Evolutionary conservation across 2,888 invertebrate species (phyloP), one percentile per base, ranked within the genome.

Genomic region (Daptonema setosum): DNA sequence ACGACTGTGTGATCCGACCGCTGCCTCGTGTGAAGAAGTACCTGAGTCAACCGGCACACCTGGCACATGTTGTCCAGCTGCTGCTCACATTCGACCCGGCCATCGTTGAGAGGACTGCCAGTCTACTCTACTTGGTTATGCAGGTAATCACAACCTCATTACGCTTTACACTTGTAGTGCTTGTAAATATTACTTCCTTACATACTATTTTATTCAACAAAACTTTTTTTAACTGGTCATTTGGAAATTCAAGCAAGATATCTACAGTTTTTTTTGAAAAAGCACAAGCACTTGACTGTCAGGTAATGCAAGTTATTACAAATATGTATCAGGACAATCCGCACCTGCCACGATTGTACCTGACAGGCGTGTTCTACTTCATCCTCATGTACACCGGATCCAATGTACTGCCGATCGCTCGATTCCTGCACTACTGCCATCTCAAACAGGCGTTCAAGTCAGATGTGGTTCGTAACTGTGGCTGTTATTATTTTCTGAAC

Each of bases 331-430:
- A 82, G 70, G 95, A 99, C 75, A 99, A 99, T 76, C 88, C 91
- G 0, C 83, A 84, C 70, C 81, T 93, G 67, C 85, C 91, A 0
- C 85, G 88, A 66, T 78, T 97, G 51, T 95, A 95, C 73, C 78
- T 87, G 58, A 87, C 88, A 0, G 97, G 97, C 2, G 83, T 88
- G 28, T 99, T 67, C 74, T 99, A 86, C 76, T 97, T 97, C 73
- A 90, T 97, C 77, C 78, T 97, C 61, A 84, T 97, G 83, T 99
- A 97, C 73, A 95, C 90, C 0, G 97, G 95, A 20, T 93, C 93
- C 41, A 97, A 97, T 70, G 82, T 97, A 58, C 76, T 97, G 61
- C 95, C 95, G 0, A 83, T 99, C 55, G 93, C 93, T 0, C 79
- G 83, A 66, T 90, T 97, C 74, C 78, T 99, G 54, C 83, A 93